These are phyloP conservation scores for Cetonia aurata DNA, from an alignment of 2,888 invertebrate species.

Conservation along the genomic window DNA sequence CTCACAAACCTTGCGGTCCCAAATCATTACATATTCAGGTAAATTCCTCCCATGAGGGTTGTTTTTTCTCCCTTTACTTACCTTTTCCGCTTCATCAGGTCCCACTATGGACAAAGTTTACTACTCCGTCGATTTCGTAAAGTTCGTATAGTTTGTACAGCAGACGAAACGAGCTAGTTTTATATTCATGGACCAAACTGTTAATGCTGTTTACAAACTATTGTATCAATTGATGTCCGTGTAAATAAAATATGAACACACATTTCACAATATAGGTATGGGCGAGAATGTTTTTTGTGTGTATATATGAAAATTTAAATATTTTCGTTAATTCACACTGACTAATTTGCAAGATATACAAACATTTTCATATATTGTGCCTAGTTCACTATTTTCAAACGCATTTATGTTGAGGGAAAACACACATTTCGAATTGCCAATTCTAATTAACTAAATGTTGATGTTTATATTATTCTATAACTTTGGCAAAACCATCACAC, in stretches of 20 bases:
- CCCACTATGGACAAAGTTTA: constrained; percentile 17
- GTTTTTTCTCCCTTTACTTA: constrained; percentile 30
- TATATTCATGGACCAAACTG: not conserved
- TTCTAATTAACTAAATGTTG: no score
- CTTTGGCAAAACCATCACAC: no score
- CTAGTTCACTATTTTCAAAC: no score
- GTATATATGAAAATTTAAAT: no score
- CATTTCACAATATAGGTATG: not conserved
- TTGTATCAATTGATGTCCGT: constrained; percentile 5
- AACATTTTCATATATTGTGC: no score
- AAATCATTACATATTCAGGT: constrained; percentile 35
- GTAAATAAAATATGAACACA: constrained; percentile 3
- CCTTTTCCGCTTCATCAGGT: constrained; percentile 23
- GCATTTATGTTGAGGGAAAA: no score
- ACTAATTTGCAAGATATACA: no score
- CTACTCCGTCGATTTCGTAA: constrained; percentile 12
- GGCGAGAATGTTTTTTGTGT: no score
- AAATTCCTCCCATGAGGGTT: constrained; percentile 19
- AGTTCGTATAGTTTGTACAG: not conserved
- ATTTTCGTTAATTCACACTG: no score
- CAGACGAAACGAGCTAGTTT: constrained; percentile 7
- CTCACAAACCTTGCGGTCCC: constrained; percentile 22
- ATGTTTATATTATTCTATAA: no score
- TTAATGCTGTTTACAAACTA: constrained; percentile 15
- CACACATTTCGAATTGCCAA: no score